phyloP scores from a whole-genome alignment of 2,113 vertebrate genomes.

The Thamnaconus septentrionalis region DNA sequence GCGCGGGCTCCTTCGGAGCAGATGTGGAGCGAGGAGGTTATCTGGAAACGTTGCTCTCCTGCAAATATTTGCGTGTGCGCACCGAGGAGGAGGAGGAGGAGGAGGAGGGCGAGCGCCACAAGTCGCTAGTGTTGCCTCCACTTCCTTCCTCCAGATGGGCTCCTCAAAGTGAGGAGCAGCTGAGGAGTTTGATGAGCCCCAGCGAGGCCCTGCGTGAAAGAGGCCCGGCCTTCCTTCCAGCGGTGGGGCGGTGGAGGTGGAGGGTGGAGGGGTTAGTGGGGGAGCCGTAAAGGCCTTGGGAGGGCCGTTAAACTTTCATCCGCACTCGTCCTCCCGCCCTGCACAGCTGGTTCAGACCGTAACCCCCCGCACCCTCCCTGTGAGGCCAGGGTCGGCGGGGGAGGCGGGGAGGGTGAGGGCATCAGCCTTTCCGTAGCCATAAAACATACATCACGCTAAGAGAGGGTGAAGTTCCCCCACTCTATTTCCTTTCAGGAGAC shows the following conservation, averaged over 20 bases:
- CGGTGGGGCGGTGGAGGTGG: neutral
- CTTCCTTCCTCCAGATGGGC: slow-evolving; percentile 60
- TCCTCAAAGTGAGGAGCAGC: slow-evolving; percentile 77
- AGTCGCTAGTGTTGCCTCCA: slow-evolving; percentile 20
- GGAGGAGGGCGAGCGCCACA: slow-evolving; percentile 16
- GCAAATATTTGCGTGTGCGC: slow-evolving; percentile 19
- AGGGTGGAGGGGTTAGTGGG: slow-evolving; percentile 21
- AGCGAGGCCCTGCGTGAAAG: slow-evolving; percentile 32
- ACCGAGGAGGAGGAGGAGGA: too few relatives aligned
- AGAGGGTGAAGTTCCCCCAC: slow-evolving; percentile 22
- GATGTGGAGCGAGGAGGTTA: slow-evolving; percentile 52
- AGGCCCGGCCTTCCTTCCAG: slow-evolving; percentile 23
- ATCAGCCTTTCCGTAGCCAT: slow-evolving; percentile 31
- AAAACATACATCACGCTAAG: slow-evolving; percentile 52
- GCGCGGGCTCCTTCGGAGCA: slow-evolving; percentile 35
- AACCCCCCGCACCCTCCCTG: slow-evolving; percentile 39
- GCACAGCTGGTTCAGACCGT: slow-evolving; percentile 57
- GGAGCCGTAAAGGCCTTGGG: slow-evolving; percentile 76
- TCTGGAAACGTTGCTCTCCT: slow-evolving; percentile 39
- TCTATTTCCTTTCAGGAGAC: neutral
- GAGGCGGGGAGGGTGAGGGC: slow-evolving; percentile 22
- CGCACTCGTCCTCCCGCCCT: slow-evolving; percentile 34
- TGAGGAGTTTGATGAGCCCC: slow-evolving; percentile 74
- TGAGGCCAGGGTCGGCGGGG: slow-evolving; percentile 21
- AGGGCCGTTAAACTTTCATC: slow-evolving; percentile 79